Conservation (phyloP, 2,797 vertebrate species). For the Steatocranus sp. region DNA sequence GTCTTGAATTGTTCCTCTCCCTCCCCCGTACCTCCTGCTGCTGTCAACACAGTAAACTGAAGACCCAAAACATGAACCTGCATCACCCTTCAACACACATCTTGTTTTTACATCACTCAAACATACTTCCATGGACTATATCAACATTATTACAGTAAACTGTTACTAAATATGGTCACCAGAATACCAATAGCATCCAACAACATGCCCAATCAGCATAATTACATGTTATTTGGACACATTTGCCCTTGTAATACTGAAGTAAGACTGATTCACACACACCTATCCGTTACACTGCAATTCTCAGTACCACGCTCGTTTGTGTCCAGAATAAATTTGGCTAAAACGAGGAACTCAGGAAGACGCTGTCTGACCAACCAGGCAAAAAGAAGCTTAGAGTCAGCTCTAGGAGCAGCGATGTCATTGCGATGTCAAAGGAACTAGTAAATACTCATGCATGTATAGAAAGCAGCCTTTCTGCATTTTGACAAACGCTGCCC, state of each 20-base stretch:
- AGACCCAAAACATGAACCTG: not conserved
- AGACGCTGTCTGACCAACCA: not conserved
- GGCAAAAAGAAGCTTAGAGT: slow-evolving; percentile 1
- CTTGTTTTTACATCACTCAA: not conserved
- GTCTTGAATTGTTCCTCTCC: slow-evolving; percentile 21
- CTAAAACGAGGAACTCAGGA: not conserved
- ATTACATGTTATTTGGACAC: not conserved
- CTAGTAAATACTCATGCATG: not conserved
- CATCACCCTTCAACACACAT: not conserved
- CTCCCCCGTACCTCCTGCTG: slow-evolving; percentile 10
- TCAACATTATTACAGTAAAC: not conserved
- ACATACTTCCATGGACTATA: not conserved
- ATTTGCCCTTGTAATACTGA: slow-evolving; percentile 7
- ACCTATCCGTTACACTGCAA: not conserved
- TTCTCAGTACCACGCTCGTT: not conserved
- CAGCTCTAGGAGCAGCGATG: not conserved
- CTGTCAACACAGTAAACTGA: not conserved
- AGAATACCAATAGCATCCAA: not conserved
- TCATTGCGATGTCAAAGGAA: slow-evolving; percentile 23
- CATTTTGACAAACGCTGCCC: not conserved
- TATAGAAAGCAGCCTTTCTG: not conserved
- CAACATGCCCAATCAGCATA: not conserved
- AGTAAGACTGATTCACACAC: not conserved
- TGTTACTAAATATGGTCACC: not conserved
- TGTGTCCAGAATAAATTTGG: slow-evolving; percentile 6